Conservation (phyloP, 2,113 vertebrate species). For the Hemibagrus wyckioides region DNA sequence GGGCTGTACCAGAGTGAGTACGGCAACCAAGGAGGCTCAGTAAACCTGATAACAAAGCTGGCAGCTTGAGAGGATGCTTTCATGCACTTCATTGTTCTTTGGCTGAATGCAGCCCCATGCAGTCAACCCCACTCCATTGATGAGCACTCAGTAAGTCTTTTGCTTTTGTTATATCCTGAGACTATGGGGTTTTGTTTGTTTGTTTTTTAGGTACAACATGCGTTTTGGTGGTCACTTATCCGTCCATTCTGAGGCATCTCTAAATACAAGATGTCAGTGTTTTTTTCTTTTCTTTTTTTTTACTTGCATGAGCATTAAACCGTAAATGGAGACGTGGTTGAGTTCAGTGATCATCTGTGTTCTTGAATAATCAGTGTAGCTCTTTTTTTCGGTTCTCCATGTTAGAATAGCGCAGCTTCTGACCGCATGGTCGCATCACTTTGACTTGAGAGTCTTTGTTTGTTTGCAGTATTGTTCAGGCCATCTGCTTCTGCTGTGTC, state of each 20-base stretch:
- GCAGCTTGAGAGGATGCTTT: conserved; percentile 35
- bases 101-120: conserved; percentile 28
- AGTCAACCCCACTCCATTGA: conserved; percentile 52
- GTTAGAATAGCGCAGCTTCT: not conserved
- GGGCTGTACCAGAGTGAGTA: conserved; percentile 10
- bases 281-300: not conserved
- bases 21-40: conserved; percentile 33
- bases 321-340: not conserved
- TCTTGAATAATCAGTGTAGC: not conserved
- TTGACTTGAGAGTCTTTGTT: conserved; percentile 49
- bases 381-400: not conserved
- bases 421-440: not conserved
- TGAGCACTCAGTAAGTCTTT: conserved; percentile 57
- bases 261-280: not conserved
- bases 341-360: not conserved
- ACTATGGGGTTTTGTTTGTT: not conserved
- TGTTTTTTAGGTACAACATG: too few relatives aligned
- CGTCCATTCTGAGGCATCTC: not conserved
- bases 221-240: not conserved
- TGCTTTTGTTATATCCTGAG: conserved; percentile 8
- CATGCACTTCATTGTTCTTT: conserved; percentile 43
- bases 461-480: conserved; percentile 52
- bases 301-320: not conserved
- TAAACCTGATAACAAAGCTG: conserved; percentile 44
- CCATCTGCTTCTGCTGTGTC: conserved; percentile 56